phyloP scores from a whole-genome alignment of 1,140 invertebrate genomes.

The Leptinotarsa undecemlineata region DNA sequence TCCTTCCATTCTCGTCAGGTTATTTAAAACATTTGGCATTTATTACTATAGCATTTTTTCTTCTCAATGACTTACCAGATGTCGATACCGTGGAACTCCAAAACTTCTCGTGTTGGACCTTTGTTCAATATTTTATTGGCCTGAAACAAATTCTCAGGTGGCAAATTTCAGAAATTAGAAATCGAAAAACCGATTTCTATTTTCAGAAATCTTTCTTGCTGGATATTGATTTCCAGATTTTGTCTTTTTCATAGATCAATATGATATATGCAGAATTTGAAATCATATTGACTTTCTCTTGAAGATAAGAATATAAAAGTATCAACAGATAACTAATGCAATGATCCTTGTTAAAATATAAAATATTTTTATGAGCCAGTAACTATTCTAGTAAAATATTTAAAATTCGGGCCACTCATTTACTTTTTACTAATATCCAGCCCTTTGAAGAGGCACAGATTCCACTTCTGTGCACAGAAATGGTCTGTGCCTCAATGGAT shows the following conservation, averaged over 20 bases:
- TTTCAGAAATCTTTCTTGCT: conserved; percentile 29
- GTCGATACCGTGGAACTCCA: conserved; percentile 6
- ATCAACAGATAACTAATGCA: no score
- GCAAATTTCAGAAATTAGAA: conserved; percentile 50
- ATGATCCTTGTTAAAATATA: no score
- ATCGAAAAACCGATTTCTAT: conserved; percentile 34
- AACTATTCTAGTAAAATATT: no score
- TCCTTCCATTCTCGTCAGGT: no score
- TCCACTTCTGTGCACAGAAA: conserved; percentile 60
- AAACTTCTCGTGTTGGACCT: conserved; percentile 30
- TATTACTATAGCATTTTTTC: background rate
- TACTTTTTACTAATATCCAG: background rate
- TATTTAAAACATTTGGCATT: no score
- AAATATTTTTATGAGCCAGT: no score
- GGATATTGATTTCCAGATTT: conserved; percentile 1
- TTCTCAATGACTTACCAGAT: conserved; percentile 24
- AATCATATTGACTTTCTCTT: no score
- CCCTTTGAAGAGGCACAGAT: conserved; percentile 58
- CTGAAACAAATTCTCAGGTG: conserved; percentile 76
- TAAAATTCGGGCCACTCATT: no score
- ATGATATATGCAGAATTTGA: no score
- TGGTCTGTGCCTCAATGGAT: conserved; percentile 60
- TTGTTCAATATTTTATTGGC: conserved; percentile 50
- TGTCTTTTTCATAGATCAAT: background rate
- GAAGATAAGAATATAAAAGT: no score